A percentile compares a stretch with the other conserved stretches of the same genome.
Conservation (phyloP, 2,888 invertebrate genomes). For the Plebejus anna region DNA sequence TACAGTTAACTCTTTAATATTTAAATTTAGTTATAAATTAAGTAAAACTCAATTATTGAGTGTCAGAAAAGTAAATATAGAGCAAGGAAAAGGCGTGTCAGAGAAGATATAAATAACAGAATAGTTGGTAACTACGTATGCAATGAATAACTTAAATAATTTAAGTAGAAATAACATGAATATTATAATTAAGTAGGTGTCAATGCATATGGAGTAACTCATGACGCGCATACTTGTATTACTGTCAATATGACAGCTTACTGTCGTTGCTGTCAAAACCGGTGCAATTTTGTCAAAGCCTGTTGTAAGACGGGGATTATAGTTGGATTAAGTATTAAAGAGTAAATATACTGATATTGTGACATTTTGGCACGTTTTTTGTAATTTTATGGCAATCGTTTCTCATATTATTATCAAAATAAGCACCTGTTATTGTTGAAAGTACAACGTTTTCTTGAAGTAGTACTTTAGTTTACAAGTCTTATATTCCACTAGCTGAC, state of each 20-base stretch:
- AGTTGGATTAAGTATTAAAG: neutral
- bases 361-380: neutral
- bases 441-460: too few relatives aligned
- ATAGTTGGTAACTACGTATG: slow-evolving; percentile 11
- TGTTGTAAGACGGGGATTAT: slow-evolving; percentile 5
- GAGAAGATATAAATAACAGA: slow-evolving; percentile 22
- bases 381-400: neutral
- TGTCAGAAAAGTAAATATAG: slow-evolving; percentile 30
- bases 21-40: slow-evolving; percentile 27
- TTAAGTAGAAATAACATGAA: neutral
- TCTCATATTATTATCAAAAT: too few relatives aligned
- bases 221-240: slow-evolving; percentile 2
- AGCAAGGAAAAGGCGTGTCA: slow-evolving; percentile 29
- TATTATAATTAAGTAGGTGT: slow-evolving; percentile 23
- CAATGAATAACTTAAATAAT: slow-evolving; percentile 20
- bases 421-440: too few relatives aligned
- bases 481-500: too few relatives aligned
- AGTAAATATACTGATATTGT: neutral
- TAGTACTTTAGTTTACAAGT: too few relatives aligned
- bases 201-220: slow-evolving; percentile 18
- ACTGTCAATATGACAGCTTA: slow-evolving; percentile 15
- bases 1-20: neutral
- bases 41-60: slow-evolving; percentile 22
- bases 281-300: slow-evolving; percentile 14
- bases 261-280: neutral